phyloP scores from a whole-genome alignment of 2,113 vertebrate genomes.

The Ictidomys tridecemlineatus region DNA sequence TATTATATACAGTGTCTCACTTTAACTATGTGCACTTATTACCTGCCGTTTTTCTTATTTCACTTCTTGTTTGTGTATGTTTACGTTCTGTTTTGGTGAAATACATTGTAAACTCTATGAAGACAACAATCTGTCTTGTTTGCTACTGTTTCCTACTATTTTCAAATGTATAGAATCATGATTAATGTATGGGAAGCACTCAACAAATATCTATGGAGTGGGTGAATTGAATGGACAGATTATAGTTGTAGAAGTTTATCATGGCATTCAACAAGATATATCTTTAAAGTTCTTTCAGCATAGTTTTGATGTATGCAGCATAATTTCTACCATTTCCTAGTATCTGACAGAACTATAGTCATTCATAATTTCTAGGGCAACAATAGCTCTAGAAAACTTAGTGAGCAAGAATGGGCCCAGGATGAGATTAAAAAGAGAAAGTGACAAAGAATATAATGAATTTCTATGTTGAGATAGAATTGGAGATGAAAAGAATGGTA shows the following conservation, averaged over 20 bases:
- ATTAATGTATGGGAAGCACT: not conserved
- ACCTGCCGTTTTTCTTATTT: not conserved
- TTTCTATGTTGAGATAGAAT: not conserved
- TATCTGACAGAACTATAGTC: not conserved
- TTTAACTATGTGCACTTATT: not conserved
- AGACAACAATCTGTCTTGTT: not conserved
- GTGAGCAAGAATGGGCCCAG: not conserved
- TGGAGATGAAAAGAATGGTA: not conserved
- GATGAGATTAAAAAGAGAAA: not conserved
- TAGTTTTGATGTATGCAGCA: not conserved
- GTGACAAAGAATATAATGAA: not conserved
- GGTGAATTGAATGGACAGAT: not conserved
- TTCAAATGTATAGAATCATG: not conserved
- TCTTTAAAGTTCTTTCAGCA: not conserved
- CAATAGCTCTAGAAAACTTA: not conserved
- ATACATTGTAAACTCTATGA: not conserved
- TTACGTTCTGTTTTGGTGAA: not conserved
- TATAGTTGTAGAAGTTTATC: not conserved
- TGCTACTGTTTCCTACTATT: not conserved
- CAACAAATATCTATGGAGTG: not conserved
- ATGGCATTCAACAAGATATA: not conserved
- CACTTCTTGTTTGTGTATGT: not conserved
- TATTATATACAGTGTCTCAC: not conserved
- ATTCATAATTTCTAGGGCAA: not conserved
- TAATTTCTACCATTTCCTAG: not conserved